Percentiles rank a stretch among this genome's conserved stretches.
These are phyloP conservation scores for Vanessa atalanta DNA, from an alignment of 1,140 invertebrate genomes.

Conservation along the genomic window DNA sequence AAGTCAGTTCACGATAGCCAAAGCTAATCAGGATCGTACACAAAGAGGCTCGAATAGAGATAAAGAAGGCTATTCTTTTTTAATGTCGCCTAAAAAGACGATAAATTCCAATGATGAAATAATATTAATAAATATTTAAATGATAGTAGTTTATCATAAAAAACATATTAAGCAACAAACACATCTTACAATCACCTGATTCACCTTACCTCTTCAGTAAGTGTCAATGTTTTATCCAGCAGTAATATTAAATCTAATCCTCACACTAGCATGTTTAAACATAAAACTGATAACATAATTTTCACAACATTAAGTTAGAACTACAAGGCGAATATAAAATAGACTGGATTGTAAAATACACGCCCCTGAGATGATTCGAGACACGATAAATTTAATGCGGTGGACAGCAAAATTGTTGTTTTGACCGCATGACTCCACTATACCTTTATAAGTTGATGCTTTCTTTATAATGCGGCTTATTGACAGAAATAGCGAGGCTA, in stretches of 20 bases:
- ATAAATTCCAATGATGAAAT: too few species aligned
- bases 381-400: slow-evolving; percentile 75
- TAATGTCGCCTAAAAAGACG: too few species aligned
- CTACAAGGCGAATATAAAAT: slow-evolving; percentile 46
- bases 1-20: too few species aligned
- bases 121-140: too few species aligned
- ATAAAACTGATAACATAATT: slow-evolving; percentile 37
- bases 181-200: too few species aligned
- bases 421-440: slow-evolving; percentile 65
- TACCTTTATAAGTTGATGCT: slow-evolving; percentile 55
- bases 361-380: slow-evolving; percentile 74
- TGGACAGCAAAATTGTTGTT: slow-evolving; percentile 79
- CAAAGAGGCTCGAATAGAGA: too few species aligned
- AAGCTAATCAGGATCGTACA: too few species aligned
- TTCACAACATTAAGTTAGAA: slow-evolving; percentile 32
- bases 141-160: too few species aligned
- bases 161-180: too few species aligned
- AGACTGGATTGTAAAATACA: slow-evolving; percentile 70
- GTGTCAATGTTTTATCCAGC: not conserved
- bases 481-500: slow-evolving; percentile 37
- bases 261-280: slow-evolving; percentile 2
- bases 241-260: not conserved
- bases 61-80: too few species aligned
- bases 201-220: too few species aligned
- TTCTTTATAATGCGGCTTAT: slow-evolving; percentile 66